Evolutionary conservation across 1,140 invertebrate genomes (phyloP), one percentile per base, ranked within the genome.

Genomic region (Drosophila quadrilineata): DNA sequence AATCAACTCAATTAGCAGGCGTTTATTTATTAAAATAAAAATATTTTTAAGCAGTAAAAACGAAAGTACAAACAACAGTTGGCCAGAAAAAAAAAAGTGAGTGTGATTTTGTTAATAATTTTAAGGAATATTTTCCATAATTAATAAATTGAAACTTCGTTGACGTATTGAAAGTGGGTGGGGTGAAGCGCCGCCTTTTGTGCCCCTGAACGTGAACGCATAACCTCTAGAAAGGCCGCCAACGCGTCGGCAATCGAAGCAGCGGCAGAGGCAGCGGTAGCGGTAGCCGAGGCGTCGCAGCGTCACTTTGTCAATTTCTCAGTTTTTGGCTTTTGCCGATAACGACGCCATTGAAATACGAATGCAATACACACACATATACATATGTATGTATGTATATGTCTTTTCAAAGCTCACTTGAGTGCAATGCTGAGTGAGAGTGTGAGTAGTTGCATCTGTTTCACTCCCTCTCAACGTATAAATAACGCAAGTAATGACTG

Each of bases 221-320:
- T 87, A 87, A 86, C 82, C 82, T 82, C 82, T 73, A 86, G 69
- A 74, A 64, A 87, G 82, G 82, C 82, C 80, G 60, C 48, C 87
- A 70, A 82, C 82, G 57, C 36, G 24, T 41, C 29, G 35, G 22
- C 22, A 49, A 33, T 6, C 56, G 54, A 59, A 50, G 28, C n/a
- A 28, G 24, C 38, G 26, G 31, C n/a, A 26, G 36, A 28, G 6
- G 35, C 21, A 12, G 38, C 31, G 36, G 31, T 12, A 43, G 40
- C 22, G n/a, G n/a, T n/a, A n/a, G n/a, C n/a, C n/a, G 40, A 10
- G 41, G 5, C 46, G 31, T n/a, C 31, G 26, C n/a, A 16, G 49
- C 28, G 38, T 21, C 50, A 53, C 50, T 79, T n/a, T 67, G 74
- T 45, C 64, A 64, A 46, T 53, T 49, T 16, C 35, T n/a, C n/a